Evolutionary conservation across 2,888 invertebrate genomes (phyloP).

Genomic region (Leptopilina myrica): DNA sequence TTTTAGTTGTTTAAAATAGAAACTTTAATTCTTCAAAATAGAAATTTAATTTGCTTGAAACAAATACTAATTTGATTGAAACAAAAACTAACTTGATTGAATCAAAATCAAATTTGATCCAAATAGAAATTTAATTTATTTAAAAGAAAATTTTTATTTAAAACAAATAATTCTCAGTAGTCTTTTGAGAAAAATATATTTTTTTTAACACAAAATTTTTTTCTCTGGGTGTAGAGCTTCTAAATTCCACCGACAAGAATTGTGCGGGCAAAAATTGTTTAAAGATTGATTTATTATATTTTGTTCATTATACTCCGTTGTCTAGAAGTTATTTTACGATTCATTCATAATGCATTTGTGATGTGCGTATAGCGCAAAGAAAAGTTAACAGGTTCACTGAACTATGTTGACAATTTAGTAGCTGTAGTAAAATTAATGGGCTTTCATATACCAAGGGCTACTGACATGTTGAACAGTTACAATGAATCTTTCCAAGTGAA

Average conservation of each 20-base stretch:
- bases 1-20: not conserved
- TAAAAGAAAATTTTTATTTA: too few relatives aligned
- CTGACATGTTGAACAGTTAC: not conserved
- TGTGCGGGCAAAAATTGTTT: too few relatives aligned
- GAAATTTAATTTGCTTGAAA: not conserved
- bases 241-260: too few relatives aligned
- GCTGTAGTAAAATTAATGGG: conserved; percentile 20
- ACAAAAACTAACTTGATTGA: too few relatives aligned
- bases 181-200: too few relatives aligned
- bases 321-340: conserved; percentile 4
- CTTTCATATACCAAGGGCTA: conserved; percentile 24
- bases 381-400: conserved; percentile 42
- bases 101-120: too few relatives aligned
- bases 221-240: too few relatives aligned
- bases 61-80: not conserved
- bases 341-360: not conserved
- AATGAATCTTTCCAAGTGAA: too few relatives aligned
- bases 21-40: not conserved
- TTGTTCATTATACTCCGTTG: not conserved
- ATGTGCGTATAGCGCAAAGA: conserved; percentile 37
- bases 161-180: too few relatives aligned
- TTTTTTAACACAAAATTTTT: too few relatives aligned
- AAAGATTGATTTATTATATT: too few relatives aligned
- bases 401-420: conserved; percentile 37
- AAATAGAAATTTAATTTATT: too few relatives aligned